Base-by-base conservation (phyloP, 2,113 vertebrate species). In the Cardinalis cardinalis region DNA sequence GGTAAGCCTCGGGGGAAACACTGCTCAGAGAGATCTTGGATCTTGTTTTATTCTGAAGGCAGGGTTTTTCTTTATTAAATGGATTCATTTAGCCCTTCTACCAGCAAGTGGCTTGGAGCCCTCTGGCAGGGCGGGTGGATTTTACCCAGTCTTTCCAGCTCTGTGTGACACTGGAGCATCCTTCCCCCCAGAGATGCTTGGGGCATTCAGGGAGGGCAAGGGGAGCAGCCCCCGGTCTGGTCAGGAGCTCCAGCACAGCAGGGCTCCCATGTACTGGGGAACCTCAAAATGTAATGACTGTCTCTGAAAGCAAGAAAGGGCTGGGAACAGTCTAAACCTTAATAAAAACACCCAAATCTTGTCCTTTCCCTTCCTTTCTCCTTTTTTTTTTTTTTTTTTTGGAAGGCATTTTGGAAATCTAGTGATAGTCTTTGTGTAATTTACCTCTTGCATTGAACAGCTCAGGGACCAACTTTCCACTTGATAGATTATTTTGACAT, bases 401-500 rank as follows among this genome's bases (percentile, higher is more conserved):
- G 18, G 18, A 84, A 72, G 26, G 12, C 10, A 9, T 73, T 73
- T 80, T 64, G 72, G 77, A 86, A 90, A 78, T 32, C 40, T 26
- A 63, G 46, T 21, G 14, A 70, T 89, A 94, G 76, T 89, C 59
- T 55, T 58, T 65, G 66, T 82, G 80, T 73, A 87, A 87, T 92
- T 91, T 93, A 43, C 88, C 55, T 88, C 90, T 89, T 75, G 60
- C 48, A 11, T 12, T 18, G 87, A 93, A 34, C 66, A 95, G 92
- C 95, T 93, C 71, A 14, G 93, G 95, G 95, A 94, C 84, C 89
- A 66, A 78, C 68, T 87, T 97, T 95, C 94, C 80, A 70, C 94
- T 95, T 96, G 95, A 94, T 90, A 96, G 96, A 86, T 92, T 96
- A 96, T 97, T 96, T 95, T 97, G 97, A 95, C 97, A 93, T 97